Percentiles rank a stretch among this genome's conserved stretches.
These are phyloP conservation scores for Erinaceus europaeus DNA, from an alignment of 2,113 vertebrate species.

Conservation along the genomic window DNA sequence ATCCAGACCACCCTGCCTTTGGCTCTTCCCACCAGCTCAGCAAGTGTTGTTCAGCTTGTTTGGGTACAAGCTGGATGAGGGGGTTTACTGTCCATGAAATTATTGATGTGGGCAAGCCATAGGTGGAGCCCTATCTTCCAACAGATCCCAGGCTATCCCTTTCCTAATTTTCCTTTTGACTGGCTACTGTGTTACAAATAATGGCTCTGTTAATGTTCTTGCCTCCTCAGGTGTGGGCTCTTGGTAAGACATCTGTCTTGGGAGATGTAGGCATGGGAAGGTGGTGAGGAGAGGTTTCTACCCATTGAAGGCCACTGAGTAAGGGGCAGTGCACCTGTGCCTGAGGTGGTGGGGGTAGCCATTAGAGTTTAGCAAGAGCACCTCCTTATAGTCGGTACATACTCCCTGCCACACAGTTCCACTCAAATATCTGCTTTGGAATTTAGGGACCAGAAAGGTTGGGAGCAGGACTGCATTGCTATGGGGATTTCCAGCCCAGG, in stretches of 20 bases:
- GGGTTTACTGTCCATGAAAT: background rate
- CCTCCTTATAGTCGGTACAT: background rate
- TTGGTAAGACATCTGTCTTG: no score
- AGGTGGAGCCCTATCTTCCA: background rate
- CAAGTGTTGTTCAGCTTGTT: background rate
- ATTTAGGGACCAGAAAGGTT: background rate
- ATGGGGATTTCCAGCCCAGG: conserved; percentile 13
- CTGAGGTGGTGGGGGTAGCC: background rate
- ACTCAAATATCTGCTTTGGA: background rate
- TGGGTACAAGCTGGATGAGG: background rate
- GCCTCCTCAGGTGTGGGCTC: background rate
- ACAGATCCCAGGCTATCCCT: background rate
- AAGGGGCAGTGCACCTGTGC: background rate
- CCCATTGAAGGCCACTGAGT: no score
- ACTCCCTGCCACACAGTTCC: background rate
- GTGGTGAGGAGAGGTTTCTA: no score
- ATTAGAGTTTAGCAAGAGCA: background rate
- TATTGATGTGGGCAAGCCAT: background rate
- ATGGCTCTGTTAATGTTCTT: background rate
- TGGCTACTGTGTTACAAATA: background rate
- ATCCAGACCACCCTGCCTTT: background rate
- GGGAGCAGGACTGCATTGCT: conserved; percentile 1
- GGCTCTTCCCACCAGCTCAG: background rate
- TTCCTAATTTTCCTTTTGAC: background rate
- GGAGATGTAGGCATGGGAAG: no score